Conservation (phyloP, 2,113 vertebrate genomes). For the Polypterus senegalus region DNA sequence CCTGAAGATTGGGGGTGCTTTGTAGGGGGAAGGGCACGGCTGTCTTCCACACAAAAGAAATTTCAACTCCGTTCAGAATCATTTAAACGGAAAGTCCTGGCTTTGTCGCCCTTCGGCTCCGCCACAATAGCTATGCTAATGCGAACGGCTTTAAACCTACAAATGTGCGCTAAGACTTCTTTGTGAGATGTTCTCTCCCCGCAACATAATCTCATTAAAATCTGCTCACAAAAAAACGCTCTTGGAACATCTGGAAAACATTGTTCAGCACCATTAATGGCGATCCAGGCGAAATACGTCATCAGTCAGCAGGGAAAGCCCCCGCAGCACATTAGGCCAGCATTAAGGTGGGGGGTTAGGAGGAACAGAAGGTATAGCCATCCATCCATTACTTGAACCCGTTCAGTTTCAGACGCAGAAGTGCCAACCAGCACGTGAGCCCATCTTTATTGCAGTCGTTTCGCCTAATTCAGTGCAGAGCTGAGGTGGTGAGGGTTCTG, state of each 20-base stretch:
- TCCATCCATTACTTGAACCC: too few species aligned
- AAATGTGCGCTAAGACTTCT: conserved; percentile 29
- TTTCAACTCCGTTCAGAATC: conserved; percentile 38
- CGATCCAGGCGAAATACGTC: too few species aligned
- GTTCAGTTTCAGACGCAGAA: too few species aligned
- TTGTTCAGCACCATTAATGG: too few species aligned
- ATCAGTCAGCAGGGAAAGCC: too few species aligned
- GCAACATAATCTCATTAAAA: conserved; percentile 17
- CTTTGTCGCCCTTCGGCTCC: conserved; percentile 36
- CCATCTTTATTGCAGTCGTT: too few species aligned
- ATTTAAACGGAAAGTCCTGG: conserved; percentile 37
- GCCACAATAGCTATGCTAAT: conserved; percentile 45
- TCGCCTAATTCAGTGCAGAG: too few species aligned
- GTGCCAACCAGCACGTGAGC: too few species aligned
- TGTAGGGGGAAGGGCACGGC: conserved; percentile 14
- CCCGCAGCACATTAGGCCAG: too few species aligned
- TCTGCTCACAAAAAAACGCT: conserved; percentile 22
- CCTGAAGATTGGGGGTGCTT: conserved; percentile 5
- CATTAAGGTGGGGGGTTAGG: too few species aligned
- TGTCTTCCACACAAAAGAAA: conserved; percentile 40
- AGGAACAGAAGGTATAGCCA: too few species aligned
- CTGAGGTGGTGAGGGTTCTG: too few species aligned
- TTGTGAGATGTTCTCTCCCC: conserved; percentile 25
- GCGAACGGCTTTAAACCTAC: conserved; percentile 31
- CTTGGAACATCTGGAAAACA: conserved; percentile 18